Evolutionary conservation across 2,888 invertebrate species (phyloP).

Genomic region (Cryptops parisi): DNA sequence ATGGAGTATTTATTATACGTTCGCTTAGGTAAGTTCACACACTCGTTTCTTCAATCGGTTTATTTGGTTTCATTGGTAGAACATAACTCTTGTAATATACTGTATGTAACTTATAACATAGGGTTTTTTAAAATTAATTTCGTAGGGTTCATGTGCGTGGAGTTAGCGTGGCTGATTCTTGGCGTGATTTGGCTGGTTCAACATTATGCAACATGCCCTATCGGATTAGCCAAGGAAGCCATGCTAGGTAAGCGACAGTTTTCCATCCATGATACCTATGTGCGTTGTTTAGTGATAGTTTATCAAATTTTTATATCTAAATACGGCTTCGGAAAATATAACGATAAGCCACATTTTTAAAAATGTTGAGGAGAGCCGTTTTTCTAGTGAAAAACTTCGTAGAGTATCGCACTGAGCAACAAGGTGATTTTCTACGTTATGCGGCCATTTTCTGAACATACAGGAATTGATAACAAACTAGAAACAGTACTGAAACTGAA

Average conservation of each 20-base stretch:
- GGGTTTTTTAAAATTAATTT: no score
- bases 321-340: background rate
- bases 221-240: conserved; percentile 50
- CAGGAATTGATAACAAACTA: no score
- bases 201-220: conserved; percentile 51
- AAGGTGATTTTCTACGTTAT: background rate
- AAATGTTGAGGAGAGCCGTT: no score
- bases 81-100: background rate
- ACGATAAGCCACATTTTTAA: no score
- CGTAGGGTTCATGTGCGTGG: conserved; percentile 55
- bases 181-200: conserved; percentile 55
- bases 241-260: conserved; percentile 47
- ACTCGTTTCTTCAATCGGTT: conserved; percentile 4
- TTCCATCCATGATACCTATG: background rate
- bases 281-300: background rate
- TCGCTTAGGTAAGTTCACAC: conserved; percentile 57
- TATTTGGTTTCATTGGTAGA: no score
- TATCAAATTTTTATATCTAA: background rate
- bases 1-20: conserved; percentile 67
- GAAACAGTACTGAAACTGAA: no score
- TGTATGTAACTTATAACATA: conserved; percentile 16
- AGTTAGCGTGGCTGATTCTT: conserved; percentile 56
- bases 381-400: no score
- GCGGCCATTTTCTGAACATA: no score
- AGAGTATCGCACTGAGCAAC: no score